These are phyloP conservation scores for Colinus virginianus DNA, from an alignment of 2,113 vertebrate species.

Conservation along the genomic window DNA sequence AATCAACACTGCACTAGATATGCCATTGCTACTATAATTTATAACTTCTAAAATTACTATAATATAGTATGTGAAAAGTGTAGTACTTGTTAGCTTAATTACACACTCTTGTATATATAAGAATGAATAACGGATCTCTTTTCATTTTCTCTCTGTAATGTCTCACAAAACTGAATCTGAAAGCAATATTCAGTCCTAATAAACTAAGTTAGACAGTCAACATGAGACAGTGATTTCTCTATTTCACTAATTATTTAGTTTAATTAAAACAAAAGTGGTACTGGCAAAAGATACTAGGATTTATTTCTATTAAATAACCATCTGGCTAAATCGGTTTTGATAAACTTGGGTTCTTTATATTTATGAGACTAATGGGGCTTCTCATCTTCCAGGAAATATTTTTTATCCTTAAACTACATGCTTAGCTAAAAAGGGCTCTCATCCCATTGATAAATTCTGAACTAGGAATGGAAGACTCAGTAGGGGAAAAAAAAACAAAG, in stretches of 20 bases:
- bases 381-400: not conserved
- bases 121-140: not conserved
- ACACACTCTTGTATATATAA: not conserved
- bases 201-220: not conserved
- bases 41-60: not conserved
- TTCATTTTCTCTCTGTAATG: not conserved
- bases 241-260: not conserved
- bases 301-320: not conserved
- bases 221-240: fast-evolving
- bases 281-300: not conserved
- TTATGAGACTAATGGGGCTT: not conserved
- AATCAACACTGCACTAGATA: not conserved
- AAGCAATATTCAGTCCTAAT: not conserved
- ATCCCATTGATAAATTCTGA: not conserved
- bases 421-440: not conserved
- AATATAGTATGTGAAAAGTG: not conserved
- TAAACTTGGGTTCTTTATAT: not conserved
- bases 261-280: not conserved
- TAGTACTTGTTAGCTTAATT: not conserved
- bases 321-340: not conserved
- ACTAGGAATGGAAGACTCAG: not conserved
- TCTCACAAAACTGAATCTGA: not conserved
- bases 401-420: not conserved
- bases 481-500: not conserved
- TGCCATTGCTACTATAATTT: not conserved